Evolutionary conservation across 2,797 vertebrate genomes (phyloP).

Genomic region (Sebastes goodei): DNA sequence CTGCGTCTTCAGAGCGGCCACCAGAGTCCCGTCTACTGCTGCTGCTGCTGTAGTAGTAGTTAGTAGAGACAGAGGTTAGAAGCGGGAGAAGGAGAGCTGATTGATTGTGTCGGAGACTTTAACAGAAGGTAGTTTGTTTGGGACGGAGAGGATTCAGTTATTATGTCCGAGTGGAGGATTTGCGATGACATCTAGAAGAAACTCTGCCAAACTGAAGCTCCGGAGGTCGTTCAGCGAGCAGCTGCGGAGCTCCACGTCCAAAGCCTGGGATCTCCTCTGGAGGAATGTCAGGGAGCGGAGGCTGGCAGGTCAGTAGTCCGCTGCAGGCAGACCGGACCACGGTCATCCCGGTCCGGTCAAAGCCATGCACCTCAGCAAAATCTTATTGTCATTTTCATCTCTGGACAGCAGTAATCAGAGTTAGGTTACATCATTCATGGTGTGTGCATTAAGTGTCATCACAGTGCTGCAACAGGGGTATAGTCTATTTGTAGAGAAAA

Average conservation of each 20-base stretch:
- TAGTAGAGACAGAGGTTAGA: background rate
- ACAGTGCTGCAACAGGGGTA: background rate
- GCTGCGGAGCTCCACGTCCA: conserved; percentile 88
- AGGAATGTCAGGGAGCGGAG: conserved; percentile 89
- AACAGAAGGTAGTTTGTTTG: conserved; percentile 20
- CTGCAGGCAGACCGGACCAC: background rate
- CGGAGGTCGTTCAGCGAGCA: conserved; percentile 91
- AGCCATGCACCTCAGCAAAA: background rate
- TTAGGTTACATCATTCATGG: background rate
- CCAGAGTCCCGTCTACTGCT: conserved; percentile 1
- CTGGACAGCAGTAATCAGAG: background rate
- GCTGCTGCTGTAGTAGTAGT: no score
- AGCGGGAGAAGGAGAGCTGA: conserved; percentile 27
- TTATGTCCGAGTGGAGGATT: conserved; percentile 74
- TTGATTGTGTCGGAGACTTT: background rate
- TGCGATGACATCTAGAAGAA: conserved; percentile 84
- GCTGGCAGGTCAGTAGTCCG: conserved; percentile 89
- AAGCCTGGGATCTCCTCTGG: conserved; percentile 94
- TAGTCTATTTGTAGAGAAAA: background rate
- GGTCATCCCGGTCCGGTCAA: no score
- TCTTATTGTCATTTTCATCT: background rate
- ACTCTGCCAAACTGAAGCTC: conserved; percentile 81
- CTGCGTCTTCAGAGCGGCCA: conserved; percentile 14
- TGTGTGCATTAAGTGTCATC: background rate
- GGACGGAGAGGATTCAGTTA: conserved; percentile 50